Conservation (phyloP, 2,113 vertebrate genomes). For the Stigmatopora argus region DNA sequence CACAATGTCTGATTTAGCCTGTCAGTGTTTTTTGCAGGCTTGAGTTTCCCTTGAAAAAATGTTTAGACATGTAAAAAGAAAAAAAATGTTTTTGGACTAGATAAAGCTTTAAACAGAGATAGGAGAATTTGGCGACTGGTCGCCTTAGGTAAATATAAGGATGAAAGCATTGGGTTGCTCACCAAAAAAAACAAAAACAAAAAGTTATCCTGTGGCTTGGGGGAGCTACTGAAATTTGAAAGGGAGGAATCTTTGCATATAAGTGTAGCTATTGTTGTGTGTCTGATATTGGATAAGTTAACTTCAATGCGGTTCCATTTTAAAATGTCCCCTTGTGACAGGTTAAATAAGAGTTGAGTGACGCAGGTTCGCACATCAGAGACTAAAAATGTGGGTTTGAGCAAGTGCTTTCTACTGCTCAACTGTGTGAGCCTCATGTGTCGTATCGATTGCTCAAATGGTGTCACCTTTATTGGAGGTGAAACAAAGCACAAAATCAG, state of each 20-base stretch:
- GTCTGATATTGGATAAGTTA: slow-evolving; percentile 5
- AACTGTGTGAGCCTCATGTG: background rate
- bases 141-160: slow-evolving; percentile 46
- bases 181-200: slow-evolving; percentile 24
- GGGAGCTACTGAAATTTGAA: slow-evolving; percentile 37
- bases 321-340: background rate
- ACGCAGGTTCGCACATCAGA: background rate
- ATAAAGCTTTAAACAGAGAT: slow-evolving; percentile 34
- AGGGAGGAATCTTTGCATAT: slow-evolving; percentile 29
- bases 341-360: slow-evolving; percentile 4
- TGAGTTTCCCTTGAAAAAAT: background rate
- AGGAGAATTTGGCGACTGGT: slow-evolving; percentile 19
- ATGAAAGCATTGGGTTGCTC: slow-evolving; percentile 42
- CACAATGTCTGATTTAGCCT: too few species aligned
- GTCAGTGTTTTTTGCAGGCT: background rate
- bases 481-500: slow-evolving; percentile 28
- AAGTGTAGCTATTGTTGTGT: slow-evolving; percentile 1
- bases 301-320: slow-evolving; percentile 2
- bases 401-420: background rate
- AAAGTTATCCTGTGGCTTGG: slow-evolving; percentile 54
- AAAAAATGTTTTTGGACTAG: too few species aligned
- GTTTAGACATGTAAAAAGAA: background rate
- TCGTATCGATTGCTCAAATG: slow-evolving; percentile 3
- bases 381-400: background rate
- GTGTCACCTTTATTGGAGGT: slow-evolving; percentile 12